Evolutionary conservation across 2,113 vertebrate species (phyloP), one percentile per base, ranked within the genome.

Genomic region (Ciconia stormi): DNA sequence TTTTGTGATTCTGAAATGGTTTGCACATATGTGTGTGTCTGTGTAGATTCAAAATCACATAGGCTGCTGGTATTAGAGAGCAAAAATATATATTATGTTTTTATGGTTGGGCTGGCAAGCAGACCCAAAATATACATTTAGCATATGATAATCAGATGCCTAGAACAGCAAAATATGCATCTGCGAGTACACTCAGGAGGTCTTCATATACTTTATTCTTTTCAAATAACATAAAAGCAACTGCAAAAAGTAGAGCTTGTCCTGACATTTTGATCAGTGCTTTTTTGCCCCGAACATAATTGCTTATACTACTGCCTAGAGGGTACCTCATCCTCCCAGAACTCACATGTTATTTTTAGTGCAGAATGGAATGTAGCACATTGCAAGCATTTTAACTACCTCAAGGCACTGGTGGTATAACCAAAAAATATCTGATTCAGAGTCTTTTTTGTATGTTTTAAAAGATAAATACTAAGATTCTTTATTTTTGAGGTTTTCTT

Each of bases 281-380:
- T 85, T 82, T 95, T 95, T 83, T 92, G 77, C 56, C 87, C 81
- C 11, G 10, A 91, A 93, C n/a, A 30, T 38, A 93, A 92, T 71
- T 94, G 72, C 62, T 96, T 92, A 65, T 83, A 90, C 59, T 90
- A 76, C 52, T 90, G 89, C 87, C 93, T 80, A 74, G 61, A 77
- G 82, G 86, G 73, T 87, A 89, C 50, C 66, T 94, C 26, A 72
- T 96, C 36, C 50, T 94, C 72, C 47, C 53, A 82, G 82, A 89
- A 89, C 62, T 90, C 55, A 77, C 7, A 29, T 52, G 2, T 78
- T 96, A 96, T 97, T 95, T 96, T 97, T 96, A 95, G 77, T 34
- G 32, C 65, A 89, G 81, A 88, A 95, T 29, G 38, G 79, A 96
- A 96, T 52, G 29, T 27, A 92, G 79, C 66, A 95, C 47, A 87